Evolutionary conservation across 2,797 vertebrate species (phyloP), one percentile per base, ranked within the genome.

Genomic region (Sebastiscus tertius): DNA sequence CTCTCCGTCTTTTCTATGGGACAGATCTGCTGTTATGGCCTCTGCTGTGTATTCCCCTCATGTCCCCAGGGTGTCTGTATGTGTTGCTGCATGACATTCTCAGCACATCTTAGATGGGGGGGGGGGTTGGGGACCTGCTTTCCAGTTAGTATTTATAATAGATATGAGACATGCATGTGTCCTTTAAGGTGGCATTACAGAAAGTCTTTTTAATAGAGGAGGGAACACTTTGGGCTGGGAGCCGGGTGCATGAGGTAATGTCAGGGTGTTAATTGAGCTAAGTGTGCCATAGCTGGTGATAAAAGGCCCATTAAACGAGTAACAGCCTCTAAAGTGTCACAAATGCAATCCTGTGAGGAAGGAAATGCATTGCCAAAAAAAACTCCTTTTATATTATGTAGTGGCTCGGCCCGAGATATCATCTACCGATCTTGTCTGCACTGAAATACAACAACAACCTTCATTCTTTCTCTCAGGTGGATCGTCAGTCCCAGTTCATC

Each of bases 401-500:
- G 63, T 36, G 8, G 24, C 68, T 24, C 6, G 27, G 36, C 18
- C 14, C 26, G 11, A 75, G 66, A 68, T 67, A 54, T n/a, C 72
- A 62, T 81, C 46, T 52, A 27, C 65, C 3, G 34, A 10, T 62
- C 22, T n/a, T 2, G 27, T 24, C 18, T 39, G 36, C 20, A 42
- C 34, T 26, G 56, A 73, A 72, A 75, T 54, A 24, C 29, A 68
- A 14, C 18, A 16, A 22, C 54, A 22, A 87, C 54, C 31, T 70
- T 67, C 1, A n/a, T 82, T 78, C 22, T 6, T 60, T 80, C 26
- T 66, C 67, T 79, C 84, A 99, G 99, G 98, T 99, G 85, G 99
- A 99, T 79, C 97, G 98, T 12, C 99, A 99, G 77, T 98, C 97
- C 11, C 98, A 99, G 93, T 99, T 99, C 90, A 99, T 99, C 93